phyloP scores from a whole-genome alignment of 1,140 invertebrate genomes.

The Ruditapes philippinarum region DNA sequence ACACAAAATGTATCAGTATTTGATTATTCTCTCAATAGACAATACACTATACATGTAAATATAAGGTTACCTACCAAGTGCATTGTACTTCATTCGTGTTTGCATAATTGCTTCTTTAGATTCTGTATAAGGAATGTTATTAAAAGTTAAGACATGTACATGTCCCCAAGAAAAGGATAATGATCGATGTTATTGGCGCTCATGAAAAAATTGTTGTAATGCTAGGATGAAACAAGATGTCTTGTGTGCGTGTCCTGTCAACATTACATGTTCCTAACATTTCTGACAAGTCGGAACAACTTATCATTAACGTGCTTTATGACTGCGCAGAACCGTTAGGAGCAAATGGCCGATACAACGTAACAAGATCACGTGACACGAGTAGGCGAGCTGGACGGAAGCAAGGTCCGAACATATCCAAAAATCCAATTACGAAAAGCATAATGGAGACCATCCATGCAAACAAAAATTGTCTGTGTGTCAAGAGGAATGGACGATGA shows the following conservation, averaged over 20 bases:
- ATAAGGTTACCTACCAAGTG: too few species aligned
- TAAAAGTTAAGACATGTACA: too few species aligned
- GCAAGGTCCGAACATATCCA: conserved; percentile 34
- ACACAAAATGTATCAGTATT: too few species aligned
- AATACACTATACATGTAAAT: too few species aligned
- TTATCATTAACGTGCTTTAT: conserved; percentile 22
- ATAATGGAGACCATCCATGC: background rate
- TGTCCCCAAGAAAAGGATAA: background rate
- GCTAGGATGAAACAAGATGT: background rate
- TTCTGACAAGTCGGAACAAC: background rate
- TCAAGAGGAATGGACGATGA: background rate
- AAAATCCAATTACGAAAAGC: conserved; percentile 19
- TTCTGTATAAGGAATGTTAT: too few species aligned
- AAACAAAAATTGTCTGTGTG: background rate
- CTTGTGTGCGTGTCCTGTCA: background rate
- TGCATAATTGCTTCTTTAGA: too few species aligned
- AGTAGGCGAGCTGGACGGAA: background rate
- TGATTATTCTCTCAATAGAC: too few species aligned
- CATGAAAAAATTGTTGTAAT: background rate
- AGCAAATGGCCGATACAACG: conserved; percentile 20
- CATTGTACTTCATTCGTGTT: too few species aligned
- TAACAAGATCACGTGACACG: background rate
- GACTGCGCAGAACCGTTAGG: background rate
- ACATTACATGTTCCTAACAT: background rate
- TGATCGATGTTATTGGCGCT: background rate